Base-by-base conservation (phyloP, 2,888 invertebrate species). In the Axea sp. region DNA sequence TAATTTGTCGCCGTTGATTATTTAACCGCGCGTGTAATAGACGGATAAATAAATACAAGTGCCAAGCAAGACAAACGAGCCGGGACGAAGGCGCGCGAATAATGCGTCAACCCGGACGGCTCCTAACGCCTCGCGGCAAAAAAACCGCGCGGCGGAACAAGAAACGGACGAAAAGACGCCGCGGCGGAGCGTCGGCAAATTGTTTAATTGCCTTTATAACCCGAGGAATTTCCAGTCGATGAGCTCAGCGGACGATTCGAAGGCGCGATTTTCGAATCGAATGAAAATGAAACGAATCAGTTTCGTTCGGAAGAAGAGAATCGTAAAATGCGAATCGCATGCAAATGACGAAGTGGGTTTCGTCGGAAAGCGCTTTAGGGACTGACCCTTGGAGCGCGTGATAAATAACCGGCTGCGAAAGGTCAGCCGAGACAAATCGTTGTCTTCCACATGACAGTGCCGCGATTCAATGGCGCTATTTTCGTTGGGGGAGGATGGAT, bases 361-460 rank as follows among this genome's bases (percentile, higher is more conserved):
- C 33, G 49, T 49, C 62, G 64, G 57, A 33, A 43, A 49, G 11
- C 35, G 68, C 68, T 51, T 59, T 59, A 49, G 43, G 68, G 41
- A 59, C 68, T 64, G 64, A 72, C 64, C 72, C 65, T 59, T 53
- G 57, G 59, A 72, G 51, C n/a, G 53, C 57, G 30, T 45, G 59
- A 65, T 59, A 65, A 72, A 72, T 59, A 47, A 65, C 59, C 43
- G 47, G 12, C 51, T 22, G 28, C 35, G 24, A 72, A 59, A 72
- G 72, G 72, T 72, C 72, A 65, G 57, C 33, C 57, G 64, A 59
- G 72, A 72, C 57, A 64, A 72, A 72, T 72, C 30, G 71, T 57
- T 57, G 57, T 57, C 71, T 71, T 65, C 49, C 64, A 55, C 51
- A 43, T 31, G 72, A 64, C 71, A 39, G 65, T 59, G 64, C 72